A percentile compares a stretch with the other conserved stretches of the same genome.
Conservation (phyloP, 2,797 vertebrate species). For the Trichosurus vulpecula region DNA sequence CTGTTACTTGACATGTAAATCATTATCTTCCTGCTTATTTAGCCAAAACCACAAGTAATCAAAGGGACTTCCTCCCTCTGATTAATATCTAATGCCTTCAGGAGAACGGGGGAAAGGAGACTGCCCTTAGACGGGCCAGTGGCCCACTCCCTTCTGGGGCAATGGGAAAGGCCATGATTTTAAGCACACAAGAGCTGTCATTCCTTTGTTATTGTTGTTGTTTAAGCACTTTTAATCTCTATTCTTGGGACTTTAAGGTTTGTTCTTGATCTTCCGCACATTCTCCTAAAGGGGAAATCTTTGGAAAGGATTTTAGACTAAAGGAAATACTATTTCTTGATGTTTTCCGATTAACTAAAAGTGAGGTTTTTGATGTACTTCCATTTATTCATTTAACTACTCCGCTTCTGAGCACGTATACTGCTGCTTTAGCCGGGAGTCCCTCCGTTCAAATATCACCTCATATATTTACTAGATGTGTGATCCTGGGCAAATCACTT, state of each 20-base stretch:
- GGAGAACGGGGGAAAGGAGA: not conserved
- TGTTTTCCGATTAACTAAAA: not conserved
- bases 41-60: not conserved
- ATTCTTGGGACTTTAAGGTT: not conserved
- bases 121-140: not conserved
- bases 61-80: not conserved
- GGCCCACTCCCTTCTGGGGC: not conserved
- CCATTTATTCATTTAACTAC: not conserved
- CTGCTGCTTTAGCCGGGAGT: not conserved
- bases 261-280: not conserved
- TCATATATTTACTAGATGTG: not conserved
- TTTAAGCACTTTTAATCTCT: not conserved
- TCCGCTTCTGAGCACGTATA: not conserved
- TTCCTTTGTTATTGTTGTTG: not conserved
- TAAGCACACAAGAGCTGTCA: not conserved
- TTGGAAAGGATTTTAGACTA: not conserved
- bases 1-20: not conserved
- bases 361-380: not conserved
- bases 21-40: not conserved
- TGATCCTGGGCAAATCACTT: no score
- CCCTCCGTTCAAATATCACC: not conserved
- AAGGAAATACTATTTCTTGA: not conserved
- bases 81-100: not conserved
- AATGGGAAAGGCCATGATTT: not conserved
- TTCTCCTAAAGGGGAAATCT: not conserved